phyloP scores from a whole-genome alignment of 2,113 vertebrate genomes.

The Hyaena hyaena region DNA sequence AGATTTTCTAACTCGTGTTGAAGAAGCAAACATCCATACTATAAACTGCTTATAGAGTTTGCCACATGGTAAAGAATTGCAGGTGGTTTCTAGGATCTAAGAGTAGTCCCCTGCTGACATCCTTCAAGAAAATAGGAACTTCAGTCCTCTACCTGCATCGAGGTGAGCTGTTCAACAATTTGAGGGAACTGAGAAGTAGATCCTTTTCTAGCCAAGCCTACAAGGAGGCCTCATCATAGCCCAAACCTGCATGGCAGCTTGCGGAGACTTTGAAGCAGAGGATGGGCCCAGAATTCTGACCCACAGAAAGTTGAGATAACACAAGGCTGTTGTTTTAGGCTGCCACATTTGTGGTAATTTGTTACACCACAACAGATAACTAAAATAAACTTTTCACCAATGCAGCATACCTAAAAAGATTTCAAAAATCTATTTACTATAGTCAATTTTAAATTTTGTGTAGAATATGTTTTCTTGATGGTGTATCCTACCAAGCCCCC shows the following conservation, averaged over 20 bases:
- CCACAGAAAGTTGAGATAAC: background rate
- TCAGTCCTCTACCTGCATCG: background rate
- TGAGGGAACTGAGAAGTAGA: background rate
- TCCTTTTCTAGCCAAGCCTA: background rate
- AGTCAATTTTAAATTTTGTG: background rate
- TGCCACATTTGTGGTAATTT: background rate
- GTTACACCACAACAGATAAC: background rate
- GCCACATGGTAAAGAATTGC: background rate
- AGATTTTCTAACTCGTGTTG: background rate
- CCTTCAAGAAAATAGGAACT: background rate
- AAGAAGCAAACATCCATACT: background rate
- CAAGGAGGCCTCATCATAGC: background rate
- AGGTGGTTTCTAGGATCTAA: background rate
- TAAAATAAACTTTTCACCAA: background rate
- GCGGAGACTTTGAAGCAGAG: background rate
- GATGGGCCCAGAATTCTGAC: background rate
- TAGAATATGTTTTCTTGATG: background rate
- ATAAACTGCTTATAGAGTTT: background rate
- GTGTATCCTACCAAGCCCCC: background rate
- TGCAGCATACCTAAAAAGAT: background rate
- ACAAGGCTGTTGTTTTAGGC: background rate
- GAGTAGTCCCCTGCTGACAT: background rate
- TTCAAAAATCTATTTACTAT: background rate
- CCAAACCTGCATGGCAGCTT: background rate
- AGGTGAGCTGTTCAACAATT: background rate